Conservation (phyloP, 2,113 vertebrate genomes). For the Hymenochirus boettgeri region DNA sequence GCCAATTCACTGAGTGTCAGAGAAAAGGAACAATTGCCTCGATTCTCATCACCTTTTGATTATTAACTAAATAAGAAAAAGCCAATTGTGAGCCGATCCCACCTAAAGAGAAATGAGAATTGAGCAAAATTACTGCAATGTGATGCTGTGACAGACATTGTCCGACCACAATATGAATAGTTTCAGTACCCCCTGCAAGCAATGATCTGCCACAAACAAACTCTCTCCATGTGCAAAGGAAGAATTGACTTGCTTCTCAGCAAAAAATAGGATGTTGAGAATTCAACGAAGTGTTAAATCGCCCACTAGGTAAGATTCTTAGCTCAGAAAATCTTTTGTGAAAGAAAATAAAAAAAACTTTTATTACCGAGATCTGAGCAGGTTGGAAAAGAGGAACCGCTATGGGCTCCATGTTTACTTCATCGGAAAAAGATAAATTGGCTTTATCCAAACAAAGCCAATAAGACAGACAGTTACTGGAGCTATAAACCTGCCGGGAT, state of each 20-base stretch:
- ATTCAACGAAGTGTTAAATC: constrained; percentile 33
- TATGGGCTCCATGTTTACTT: constrained; percentile 14
- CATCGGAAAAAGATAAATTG: constrained; percentile 12
- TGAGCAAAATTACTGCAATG: neutral
- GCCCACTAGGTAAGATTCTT: constrained; percentile 18
- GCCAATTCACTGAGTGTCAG: no score
- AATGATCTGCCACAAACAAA: constrained; percentile 1
- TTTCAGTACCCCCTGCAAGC: constrained; percentile 3
- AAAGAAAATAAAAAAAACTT: constrained; percentile 14
- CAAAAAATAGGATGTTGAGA: constrained; percentile 20
- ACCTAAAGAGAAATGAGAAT: neutral
- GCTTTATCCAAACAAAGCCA: neutral
- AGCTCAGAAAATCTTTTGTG: constrained; percentile 16
- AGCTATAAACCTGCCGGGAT: constrained; percentile 10
- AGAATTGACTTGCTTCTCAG: neutral
- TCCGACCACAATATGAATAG: neutral
- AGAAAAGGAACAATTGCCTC: no score
- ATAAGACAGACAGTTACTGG: neutral
- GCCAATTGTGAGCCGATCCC: neutral
- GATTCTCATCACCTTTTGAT: neutral
- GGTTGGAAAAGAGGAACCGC: constrained; percentile 13
- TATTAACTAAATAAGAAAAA: neutral
- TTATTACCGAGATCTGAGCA: constrained; percentile 8
- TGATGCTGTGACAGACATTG: neutral
- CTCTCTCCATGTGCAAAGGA: constrained; percentile 9